A percentile compares a stretch with the other conserved stretches of the same genome.
These are phyloP conservation scores for Montipora efflorescens DNA, from an alignment of 64 coral and sea anemone species.

Conservation along the genomic window DNA sequence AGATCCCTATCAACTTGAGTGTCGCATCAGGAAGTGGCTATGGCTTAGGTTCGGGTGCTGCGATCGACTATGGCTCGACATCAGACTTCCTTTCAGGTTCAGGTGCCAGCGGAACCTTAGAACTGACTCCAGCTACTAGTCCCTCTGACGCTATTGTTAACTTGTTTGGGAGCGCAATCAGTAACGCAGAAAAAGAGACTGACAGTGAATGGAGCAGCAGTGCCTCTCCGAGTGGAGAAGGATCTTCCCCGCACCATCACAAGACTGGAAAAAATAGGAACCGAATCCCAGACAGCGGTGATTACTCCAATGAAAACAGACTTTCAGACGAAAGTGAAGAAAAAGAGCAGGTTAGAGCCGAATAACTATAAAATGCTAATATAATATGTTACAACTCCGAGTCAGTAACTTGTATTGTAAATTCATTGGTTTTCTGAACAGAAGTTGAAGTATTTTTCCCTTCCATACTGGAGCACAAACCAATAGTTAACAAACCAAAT, in stretches of 20 bases:
- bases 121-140: slow-evolving; percentile 77
- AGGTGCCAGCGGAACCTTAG: slow-evolving; percentile 73
- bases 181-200: slow-evolving; percentile 41
- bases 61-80: slow-evolving; percentile 71
- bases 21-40: slow-evolving; percentile 68
- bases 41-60: slow-evolving; percentile 76
- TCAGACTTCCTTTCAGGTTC: slow-evolving; percentile 75
- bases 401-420: too few relatives aligned
- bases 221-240: background rate
- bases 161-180: slow-evolving; percentile 52
- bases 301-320: background rate
- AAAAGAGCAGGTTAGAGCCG: slow-evolving; percentile 49
- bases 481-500: too few relatives aligned
- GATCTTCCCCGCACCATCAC: slow-evolving; percentile 3
- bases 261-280: slow-evolving; percentile 52
- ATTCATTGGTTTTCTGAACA: background rate
- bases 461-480: too few relatives aligned
- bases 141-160: slow-evolving; percentile 84
- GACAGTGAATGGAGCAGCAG: background rate
- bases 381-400: too few relatives aligned
- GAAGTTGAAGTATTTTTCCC: too few relatives aligned
- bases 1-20: slow-evolving; percentile 70
- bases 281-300: slow-evolving; percentile 34
- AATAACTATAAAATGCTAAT: too few relatives aligned
- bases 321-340: slow-evolving; percentile 15